A percentile compares a stretch with the other conserved stretches of the same genome.
Evolutionary conservation across 2,888 invertebrate genomes (phyloP).

Genomic region (Thumatha senex): DNA sequence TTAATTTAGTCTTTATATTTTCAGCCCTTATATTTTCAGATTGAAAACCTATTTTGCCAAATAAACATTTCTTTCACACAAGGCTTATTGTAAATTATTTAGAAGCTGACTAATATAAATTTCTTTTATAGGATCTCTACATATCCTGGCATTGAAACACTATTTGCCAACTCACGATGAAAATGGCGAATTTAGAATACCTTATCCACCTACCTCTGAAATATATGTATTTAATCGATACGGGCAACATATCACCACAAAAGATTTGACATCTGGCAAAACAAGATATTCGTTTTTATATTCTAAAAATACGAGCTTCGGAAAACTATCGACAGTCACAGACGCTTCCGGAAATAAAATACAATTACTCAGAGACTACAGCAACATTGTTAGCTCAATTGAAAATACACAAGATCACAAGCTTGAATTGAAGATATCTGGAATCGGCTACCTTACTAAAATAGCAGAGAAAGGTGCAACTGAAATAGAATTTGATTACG

Average conservation of each 20-base stretch:
- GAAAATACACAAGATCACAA: conserved; percentile 97
- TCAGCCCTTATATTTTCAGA: no score
- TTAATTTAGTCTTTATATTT: neutral
- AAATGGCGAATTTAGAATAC: conserved; percentile 96
- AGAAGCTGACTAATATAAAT: neutral
- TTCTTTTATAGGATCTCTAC: conserved; percentile 85
- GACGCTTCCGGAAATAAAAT: conserved; percentile 97
- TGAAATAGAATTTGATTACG: conserved; percentile 95
- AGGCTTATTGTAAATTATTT: no score
- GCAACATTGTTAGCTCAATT: conserved; percentile 95
- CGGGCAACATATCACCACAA: conserved; percentile 97
- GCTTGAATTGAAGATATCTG: conserved; percentile 95
- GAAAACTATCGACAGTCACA: conserved; percentile 95
- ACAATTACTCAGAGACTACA: conserved; percentile 95
- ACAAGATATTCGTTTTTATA: conserved; percentile 97
- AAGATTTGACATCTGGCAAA: conserved; percentile 97
- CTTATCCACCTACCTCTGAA: conserved; percentile 96
- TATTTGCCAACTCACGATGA: conserved; percentile 94
- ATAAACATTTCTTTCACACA: no score
- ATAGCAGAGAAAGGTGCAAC: conserved; percentile 94
- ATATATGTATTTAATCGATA: conserved; percentile 96
- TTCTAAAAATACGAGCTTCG: conserved; percentile 98
- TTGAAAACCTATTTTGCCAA: no score
- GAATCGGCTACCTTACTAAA: conserved; percentile 94
- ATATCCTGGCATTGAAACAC: conserved; percentile 93